Conservation (phyloP, 2,113 vertebrate genomes). For the Dicerorhinus sumatrensis region DNA sequence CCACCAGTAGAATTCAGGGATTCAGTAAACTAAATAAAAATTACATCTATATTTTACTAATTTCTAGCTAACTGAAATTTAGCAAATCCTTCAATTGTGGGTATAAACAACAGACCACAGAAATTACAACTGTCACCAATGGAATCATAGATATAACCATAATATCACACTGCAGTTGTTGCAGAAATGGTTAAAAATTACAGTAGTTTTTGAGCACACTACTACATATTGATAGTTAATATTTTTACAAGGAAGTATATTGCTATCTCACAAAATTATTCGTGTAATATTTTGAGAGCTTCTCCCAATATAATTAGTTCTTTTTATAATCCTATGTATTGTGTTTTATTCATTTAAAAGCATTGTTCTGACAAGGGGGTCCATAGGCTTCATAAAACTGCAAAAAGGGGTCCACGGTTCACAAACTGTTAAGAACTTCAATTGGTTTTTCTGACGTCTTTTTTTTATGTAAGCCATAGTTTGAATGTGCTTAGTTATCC, state of each 20-base stretch:
- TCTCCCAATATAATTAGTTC: not conserved
- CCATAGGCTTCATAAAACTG: not conserved
- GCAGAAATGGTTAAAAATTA: not conserved
- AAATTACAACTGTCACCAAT: not conserved
- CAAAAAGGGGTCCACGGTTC: not conserved
- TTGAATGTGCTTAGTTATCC: conserved; percentile 37
- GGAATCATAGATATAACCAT: not conserved
- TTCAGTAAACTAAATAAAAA: not conserved
- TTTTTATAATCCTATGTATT: not conserved
- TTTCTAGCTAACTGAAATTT: not conserved
- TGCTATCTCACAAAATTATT: not conserved
- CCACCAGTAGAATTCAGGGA: not conserved
- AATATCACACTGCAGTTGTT: not conserved
- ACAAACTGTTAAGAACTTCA: conserved; percentile 39
- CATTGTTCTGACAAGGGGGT: not conserved
- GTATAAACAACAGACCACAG: not conserved
- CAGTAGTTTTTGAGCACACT: not conserved
- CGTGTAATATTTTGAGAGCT: not conserved
- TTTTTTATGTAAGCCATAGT: not conserved
- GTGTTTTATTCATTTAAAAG: conserved; percentile 12
- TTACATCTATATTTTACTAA: not conserved
- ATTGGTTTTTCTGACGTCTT: not conserved
- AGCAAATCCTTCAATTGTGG: not conserved
- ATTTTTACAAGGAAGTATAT: not conserved
- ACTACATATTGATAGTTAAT: not conserved